Conservation (phyloP, 1,140 invertebrate species). For the Yoshiicerus persimilis region DNA sequence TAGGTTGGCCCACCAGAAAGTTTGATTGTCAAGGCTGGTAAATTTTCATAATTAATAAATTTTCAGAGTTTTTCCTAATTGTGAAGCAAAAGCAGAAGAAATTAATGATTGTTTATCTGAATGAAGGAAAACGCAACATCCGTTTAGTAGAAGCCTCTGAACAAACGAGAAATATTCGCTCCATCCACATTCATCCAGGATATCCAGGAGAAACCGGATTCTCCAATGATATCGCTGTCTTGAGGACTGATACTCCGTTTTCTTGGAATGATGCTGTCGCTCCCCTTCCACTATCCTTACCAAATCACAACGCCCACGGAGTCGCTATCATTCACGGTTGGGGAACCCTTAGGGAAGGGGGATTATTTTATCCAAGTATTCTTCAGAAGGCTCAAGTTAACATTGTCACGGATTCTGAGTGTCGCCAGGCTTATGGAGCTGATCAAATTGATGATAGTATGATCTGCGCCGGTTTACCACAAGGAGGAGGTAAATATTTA, state of each 20-base stretch:
- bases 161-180: not conserved
- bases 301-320: not conserved
- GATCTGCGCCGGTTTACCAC: conserved; percentile 21
- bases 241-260: not conserved
- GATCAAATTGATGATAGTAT: conserved; percentile 9
- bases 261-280: not conserved
- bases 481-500: not conserved
- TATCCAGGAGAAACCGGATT: not conserved
- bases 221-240: not conserved
- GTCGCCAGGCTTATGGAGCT: not conserved
- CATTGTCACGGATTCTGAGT: not conserved
- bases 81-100: too few relatives aligned
- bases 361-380: not conserved
- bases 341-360: not conserved
- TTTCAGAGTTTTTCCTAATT: too few relatives aligned
- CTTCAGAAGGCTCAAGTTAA: not conserved
- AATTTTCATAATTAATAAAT: not conserved
- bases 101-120: too few relatives aligned
- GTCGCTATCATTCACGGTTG: not conserved
- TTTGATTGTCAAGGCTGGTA: not conserved
- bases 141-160: not conserved
- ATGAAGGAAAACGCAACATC: conserved; percentile 12
- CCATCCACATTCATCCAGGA: not conserved
- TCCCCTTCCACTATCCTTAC: not conserved
- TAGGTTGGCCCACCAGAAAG: not conserved